Evolutionary conservation across 1,140 invertebrate species (phyloP).

Genomic region (Phenacoccus solenopsis): DNA sequence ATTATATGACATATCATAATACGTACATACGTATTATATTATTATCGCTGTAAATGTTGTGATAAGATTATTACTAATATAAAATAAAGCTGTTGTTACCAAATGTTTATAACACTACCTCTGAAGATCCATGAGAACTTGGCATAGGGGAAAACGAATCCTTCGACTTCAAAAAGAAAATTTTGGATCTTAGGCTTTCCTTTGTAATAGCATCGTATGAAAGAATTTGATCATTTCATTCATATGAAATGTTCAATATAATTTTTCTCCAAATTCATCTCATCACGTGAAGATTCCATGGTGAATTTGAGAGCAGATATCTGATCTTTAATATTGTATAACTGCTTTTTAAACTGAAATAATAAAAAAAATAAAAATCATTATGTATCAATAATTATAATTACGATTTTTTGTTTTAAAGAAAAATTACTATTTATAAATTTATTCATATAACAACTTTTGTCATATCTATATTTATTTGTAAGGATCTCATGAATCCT

Average conservation of each 20-base stretch:
- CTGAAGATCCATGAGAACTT: background rate
- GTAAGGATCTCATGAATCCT: background rate
- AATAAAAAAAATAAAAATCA: background rate
- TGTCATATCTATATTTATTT: background rate
- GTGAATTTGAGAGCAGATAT: background rate
- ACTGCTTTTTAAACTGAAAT: background rate
- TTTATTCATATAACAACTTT: background rate
- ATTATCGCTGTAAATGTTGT: no score
- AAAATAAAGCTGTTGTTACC: no score
- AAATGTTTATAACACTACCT: no score
- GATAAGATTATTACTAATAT: no score
- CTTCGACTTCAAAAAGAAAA: constrained; percentile 1
- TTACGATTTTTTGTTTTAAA: no score
- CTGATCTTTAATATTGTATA: background rate
- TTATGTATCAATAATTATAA: background rate
- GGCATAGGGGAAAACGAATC: background rate
- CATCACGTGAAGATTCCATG: background rate
- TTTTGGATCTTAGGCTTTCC: background rate
- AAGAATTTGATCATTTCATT: background rate
- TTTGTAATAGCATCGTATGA: background rate
- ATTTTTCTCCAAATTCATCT: background rate
- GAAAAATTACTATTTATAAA: no score
- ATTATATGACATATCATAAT: no score
- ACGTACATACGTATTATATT: no score
- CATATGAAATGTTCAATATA: background rate